Evolutionary conservation across 2,888 invertebrate genomes (phyloP).

Genomic region (Drosophila cracens): DNA sequence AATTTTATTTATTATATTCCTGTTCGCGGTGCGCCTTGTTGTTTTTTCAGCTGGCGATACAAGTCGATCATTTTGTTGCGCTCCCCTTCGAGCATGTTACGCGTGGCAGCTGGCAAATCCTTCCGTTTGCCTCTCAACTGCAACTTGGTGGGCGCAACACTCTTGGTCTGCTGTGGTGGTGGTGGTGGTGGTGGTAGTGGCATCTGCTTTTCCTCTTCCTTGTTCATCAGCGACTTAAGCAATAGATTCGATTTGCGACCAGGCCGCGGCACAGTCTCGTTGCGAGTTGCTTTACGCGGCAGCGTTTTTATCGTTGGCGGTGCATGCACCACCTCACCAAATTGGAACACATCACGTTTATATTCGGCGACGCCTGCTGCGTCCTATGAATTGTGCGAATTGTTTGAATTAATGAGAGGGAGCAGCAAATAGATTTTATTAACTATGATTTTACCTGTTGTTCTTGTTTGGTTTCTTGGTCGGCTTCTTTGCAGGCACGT

Average conservation of each 20-base stretch:
- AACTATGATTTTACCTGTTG: constrained; percentile 15
- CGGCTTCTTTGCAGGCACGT: constrained; percentile 80
- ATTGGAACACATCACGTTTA: constrained; percentile 88
- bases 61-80: constrained; percentile 87
- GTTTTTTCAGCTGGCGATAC: constrained; percentile 87
- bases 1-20: background rate
- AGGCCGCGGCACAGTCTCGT: constrained; percentile 85
- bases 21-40: constrained; percentile 48
- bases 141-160: constrained; percentile 50
- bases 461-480: constrained; percentile 62
- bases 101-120: constrained; percentile 87
- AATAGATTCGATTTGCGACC: constrained; percentile 83
- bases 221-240: constrained; percentile 86
- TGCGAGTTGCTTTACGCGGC: constrained; percentile 86
- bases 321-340: constrained; percentile 91
- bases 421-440: background rate
- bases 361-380: constrained; percentile 83
- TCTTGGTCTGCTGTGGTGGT: background rate
- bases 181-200: background rate
- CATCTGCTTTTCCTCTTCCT: constrained; percentile 52
- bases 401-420: background rate
- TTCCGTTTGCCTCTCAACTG: constrained; percentile 87
- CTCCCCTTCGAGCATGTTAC: constrained; percentile 87
- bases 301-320: constrained; percentile 88
- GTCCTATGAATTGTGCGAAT: constrained; percentile 27